Evolutionary conservation across 2,113 vertebrate genomes (phyloP).

Genomic region (Chitala chitala): DNA sequence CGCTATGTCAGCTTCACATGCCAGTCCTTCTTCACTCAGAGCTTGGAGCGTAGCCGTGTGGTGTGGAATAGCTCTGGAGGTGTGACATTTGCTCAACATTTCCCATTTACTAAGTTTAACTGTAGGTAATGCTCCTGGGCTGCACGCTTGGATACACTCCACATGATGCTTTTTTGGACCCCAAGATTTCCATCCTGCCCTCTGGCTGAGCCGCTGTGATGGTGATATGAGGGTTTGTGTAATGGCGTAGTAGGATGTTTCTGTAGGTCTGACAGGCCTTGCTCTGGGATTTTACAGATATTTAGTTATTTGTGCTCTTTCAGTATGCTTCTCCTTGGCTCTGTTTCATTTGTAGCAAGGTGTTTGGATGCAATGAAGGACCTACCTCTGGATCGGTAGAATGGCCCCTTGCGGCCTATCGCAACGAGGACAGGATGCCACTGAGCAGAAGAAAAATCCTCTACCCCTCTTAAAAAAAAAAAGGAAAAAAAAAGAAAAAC

Average conservation of each 20-base stretch:
- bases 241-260: constrained; percentile 16
- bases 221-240: background rate
- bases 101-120: constrained; percentile 19
- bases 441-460: background rate
- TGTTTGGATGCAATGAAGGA: background rate
- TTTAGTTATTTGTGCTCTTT: constrained; percentile 16
- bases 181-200: background rate
- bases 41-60: background rate
- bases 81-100: constrained; percentile 16
- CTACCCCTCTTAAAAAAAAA: background rate
- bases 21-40: background rate
- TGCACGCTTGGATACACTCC: constrained; percentile 12
- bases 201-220: background rate
- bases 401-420: background rate
- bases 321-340: background rate
- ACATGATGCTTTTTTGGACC: background rate
- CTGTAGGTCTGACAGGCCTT: background rate
- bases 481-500: background rate
- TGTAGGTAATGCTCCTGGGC: background rate
- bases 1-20: background rate
- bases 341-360: background rate
- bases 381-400: background rate
- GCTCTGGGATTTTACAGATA: background rate
- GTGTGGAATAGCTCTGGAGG: background rate
- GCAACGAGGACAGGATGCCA: background rate